phyloP scores from a whole-genome alignment of 1,140 invertebrate genomes.

The Diorhabda elongata region DNA sequence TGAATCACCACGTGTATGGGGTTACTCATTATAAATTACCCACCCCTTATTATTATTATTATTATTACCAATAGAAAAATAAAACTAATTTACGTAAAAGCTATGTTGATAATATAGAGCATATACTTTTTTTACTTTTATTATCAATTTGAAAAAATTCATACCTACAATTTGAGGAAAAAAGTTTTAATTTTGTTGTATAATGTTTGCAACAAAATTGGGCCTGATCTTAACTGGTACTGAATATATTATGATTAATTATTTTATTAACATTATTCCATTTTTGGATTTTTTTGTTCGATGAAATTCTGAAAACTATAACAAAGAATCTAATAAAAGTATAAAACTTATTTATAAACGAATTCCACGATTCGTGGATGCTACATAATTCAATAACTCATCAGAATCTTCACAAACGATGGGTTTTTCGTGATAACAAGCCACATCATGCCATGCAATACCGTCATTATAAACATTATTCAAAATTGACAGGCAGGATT shows the following conservation, averaged over 20 bases:
- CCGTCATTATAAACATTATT: constrained; percentile 91
- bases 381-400: constrained; percentile 78
- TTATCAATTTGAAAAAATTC: too few relatives aligned
- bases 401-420: constrained; percentile 85
- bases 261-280: neutral
- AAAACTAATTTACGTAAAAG: too few relatives aligned
- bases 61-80: too few relatives aligned
- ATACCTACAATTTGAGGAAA: too few relatives aligned
- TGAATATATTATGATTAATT: neutral
- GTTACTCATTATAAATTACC: too few relatives aligned
- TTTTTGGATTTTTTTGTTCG: neutral
- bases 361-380: constrained; percentile 73
- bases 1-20: too few relatives aligned
- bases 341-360: constrained; percentile 57
- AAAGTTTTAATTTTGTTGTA: too few relatives aligned
- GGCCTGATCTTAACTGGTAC: too few relatives aligned
- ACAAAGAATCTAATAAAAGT: neutral
- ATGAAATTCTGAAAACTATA: neutral
- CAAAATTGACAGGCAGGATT: constrained; percentile 78
- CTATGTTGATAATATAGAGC: too few relatives aligned
- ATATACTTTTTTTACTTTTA: too few relatives aligned
- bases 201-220: too few relatives aligned
- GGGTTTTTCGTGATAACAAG: constrained; percentile 88
- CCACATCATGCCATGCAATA: constrained; percentile 88
- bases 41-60: too few relatives aligned